phyloP scores from a whole-genome alignment of 2,113 vertebrate genomes.

The Donacobius atricapilla region DNA sequence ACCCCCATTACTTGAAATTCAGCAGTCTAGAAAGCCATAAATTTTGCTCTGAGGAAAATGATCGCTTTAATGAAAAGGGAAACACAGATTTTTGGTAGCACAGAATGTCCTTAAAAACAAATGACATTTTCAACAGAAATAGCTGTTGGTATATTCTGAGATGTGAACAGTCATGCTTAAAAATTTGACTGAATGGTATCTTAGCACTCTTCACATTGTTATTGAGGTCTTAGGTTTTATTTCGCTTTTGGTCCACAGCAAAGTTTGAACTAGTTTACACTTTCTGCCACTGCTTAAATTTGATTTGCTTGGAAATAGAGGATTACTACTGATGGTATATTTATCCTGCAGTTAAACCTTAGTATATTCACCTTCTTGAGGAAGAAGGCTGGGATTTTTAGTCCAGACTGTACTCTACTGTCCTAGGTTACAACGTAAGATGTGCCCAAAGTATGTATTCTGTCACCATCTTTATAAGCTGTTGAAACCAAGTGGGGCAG shows the following conservation, averaged over 20 bases:
- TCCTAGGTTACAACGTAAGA: too few relatives aligned
- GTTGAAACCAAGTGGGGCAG: too few relatives aligned
- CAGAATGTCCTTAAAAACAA: not conserved
- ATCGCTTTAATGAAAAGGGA: not conserved
- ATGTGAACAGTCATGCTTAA: not conserved
- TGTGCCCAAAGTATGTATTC: too few relatives aligned
- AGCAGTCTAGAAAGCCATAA: not conserved
- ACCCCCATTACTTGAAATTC: not conserved
- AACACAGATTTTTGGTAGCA: conserved; percentile 5
- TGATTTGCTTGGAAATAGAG: not conserved
- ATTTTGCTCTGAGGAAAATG: not conserved
- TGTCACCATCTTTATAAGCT: too few relatives aligned
- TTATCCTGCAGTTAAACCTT: not conserved
- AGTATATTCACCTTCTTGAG: not conserved
- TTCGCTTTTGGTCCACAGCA: not conserved
- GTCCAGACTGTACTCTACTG: not conserved
- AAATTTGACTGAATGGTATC: not conserved
- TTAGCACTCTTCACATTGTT: not conserved
- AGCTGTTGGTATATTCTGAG: not conserved
- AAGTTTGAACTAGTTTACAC: not conserved
- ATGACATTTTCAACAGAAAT: not conserved
- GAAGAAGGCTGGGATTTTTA: not conserved
- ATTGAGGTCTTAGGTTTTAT: not conserved
- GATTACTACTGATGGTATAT: not conserved
- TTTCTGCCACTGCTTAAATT: not conserved